These are phyloP conservation scores for Rhagonycha lutea DNA, from an alignment of 2,888 invertebrate species.

Conservation along the genomic window DNA sequence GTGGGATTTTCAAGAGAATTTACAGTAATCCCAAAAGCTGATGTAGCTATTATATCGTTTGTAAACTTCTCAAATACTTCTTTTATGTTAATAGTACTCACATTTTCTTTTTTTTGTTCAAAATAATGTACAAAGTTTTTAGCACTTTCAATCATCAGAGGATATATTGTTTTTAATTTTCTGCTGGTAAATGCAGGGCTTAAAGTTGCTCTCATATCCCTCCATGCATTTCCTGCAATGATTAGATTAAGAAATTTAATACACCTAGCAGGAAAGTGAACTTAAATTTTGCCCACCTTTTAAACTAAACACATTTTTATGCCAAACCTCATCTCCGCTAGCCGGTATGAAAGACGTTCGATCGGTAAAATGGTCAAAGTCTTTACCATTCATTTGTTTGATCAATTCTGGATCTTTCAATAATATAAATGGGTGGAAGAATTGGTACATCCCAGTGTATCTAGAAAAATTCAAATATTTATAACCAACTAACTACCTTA, in stretches of 20 bases:
- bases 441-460: slow-evolving; percentile 11
- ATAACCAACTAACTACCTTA: background rate
- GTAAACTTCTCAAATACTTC: background rate
- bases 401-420: slow-evolving; percentile 13
- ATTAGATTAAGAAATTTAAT: too few relatives aligned
- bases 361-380: slow-evolving; percentile 18
- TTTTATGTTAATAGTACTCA: background rate
- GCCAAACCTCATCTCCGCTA: slow-evolving; percentile 1
- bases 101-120: slow-evolving; percentile 19
- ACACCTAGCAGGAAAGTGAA: too few relatives aligned
- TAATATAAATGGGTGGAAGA: background rate
- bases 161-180: slow-evolving; percentile 39
- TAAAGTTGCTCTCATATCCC: too few relatives aligned
- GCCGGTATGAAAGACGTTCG: background rate
- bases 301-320: slow-evolving; percentile 7
- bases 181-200: slow-evolving; percentile 28
- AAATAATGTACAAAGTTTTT: slow-evolving; percentile 38
- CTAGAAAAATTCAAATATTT: too few relatives aligned
- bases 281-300: background rate
- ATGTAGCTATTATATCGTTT: slow-evolving; percentile 4
- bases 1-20: background rate
- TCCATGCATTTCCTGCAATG: slow-evolving; percentile 23
- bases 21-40: background rate
- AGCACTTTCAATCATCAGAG: slow-evolving; percentile 38
- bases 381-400: slow-evolving; percentile 14